Conservation (phyloP, 2,797 vertebrate species). For the Hafferia zeledoni region DNA sequence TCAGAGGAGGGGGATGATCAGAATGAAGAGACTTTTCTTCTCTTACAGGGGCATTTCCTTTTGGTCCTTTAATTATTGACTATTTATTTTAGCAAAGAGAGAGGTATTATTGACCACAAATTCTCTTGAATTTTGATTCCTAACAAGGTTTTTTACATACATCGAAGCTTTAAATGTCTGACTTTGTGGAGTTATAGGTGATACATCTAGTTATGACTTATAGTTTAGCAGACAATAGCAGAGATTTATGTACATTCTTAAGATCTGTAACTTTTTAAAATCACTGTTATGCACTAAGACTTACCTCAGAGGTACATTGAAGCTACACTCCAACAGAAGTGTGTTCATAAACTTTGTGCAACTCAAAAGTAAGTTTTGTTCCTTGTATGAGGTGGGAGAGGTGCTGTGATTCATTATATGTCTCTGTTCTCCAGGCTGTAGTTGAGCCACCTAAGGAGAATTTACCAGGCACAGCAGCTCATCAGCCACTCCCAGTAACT, state of each 20-base stretch:
- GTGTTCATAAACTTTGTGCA: neutral
- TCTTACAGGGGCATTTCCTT: neutral
- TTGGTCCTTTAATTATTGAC: neutral
- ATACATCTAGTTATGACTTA: neutral
- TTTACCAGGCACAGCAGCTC: neutral
- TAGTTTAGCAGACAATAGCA: neutral
- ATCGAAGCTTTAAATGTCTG: neutral
- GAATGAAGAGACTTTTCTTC: neutral
- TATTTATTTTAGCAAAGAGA: constrained; percentile 29
- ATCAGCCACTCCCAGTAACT: neutral
- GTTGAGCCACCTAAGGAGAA: neutral
- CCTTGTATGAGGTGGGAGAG: neutral
- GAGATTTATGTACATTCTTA: neutral
- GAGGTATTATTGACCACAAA: neutral
- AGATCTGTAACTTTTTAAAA: neutral
- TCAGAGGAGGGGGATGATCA: neutral
- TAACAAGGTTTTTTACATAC: neutral
- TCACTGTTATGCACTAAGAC: neutral
- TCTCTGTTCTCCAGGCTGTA: neutral
- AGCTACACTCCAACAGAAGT: neutral
- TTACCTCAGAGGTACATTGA: neutral
- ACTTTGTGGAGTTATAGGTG: neutral
- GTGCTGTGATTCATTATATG: neutral
- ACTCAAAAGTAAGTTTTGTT: neutral
- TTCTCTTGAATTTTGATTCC: neutral